Evolutionary conservation across 2,888 invertebrate genomes (phyloP).

Genomic region (Lacanobia wlatinum): DNA sequence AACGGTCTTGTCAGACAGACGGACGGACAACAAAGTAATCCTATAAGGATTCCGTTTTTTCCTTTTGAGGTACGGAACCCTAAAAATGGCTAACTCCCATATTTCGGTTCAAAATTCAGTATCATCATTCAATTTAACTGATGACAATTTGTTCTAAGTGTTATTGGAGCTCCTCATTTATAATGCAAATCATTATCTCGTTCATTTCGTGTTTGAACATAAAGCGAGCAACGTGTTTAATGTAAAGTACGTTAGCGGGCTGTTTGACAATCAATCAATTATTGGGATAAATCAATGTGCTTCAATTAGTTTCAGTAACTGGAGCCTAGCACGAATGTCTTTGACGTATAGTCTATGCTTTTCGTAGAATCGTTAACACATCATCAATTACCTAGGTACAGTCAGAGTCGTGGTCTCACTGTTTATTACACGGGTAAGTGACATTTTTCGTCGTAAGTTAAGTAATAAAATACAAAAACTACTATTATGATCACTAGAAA

Average conservation of each 20-base stretch:
- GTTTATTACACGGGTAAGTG: too few relatives aligned
- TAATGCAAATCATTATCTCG: constrained; percentile 64
- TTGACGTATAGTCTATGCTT: background rate
- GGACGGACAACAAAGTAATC: too few relatives aligned
- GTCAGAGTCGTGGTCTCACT: background rate
- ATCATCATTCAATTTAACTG: constrained; percentile 58
- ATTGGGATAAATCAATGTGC: constrained; percentile 40
- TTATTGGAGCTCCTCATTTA: constrained; percentile 57
- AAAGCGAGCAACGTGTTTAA: constrained; percentile 39
- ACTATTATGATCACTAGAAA: too few relatives aligned
- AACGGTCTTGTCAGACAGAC: too few relatives aligned
- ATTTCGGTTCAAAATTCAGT: constrained; percentile 57
- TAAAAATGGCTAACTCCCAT: constrained; percentile 6
- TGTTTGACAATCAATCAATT: constrained; percentile 49
- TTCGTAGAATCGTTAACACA: too few relatives aligned
- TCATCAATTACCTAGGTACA: background rate
- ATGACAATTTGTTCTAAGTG: constrained; percentile 49
- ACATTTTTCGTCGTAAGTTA: too few relatives aligned
- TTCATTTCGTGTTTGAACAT: constrained; percentile 54
- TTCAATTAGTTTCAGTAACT: constrained; percentile 31
- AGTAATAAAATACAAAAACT: too few relatives aligned
- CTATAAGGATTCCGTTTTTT: too few relatives aligned
- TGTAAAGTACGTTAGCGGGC: constrained; percentile 6
- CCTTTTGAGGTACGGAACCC: too few relatives aligned
- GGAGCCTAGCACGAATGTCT: too few relatives aligned